Conservation (phyloP, 2,888 invertebrate species). For the Scaptomyza reducta region DNA sequence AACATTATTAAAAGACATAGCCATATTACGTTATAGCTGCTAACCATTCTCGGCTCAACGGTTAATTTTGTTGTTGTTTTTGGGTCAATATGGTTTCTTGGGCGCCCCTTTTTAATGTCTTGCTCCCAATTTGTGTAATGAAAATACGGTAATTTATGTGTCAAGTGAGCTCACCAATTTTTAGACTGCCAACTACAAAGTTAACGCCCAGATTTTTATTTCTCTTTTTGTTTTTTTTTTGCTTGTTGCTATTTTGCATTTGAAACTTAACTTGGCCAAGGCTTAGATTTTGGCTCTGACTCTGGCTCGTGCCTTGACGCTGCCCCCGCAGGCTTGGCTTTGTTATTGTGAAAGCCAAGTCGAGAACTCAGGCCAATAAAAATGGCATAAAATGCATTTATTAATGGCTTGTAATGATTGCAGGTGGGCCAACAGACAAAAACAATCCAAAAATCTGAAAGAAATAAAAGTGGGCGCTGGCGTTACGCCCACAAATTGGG, state of each 20-base stretch:
- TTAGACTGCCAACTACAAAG: conserved; percentile 15
- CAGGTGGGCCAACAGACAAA: conserved; percentile 61
- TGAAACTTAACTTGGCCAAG: conserved; percentile 57
- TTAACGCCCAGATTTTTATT: conserved; percentile 33
- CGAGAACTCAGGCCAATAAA: conserved; percentile 51
- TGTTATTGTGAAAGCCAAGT: conserved; percentile 64
- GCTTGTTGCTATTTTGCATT: conserved; percentile 57
- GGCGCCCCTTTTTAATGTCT: conserved; percentile 25
- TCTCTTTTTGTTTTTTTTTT: neutral
- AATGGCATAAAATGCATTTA: conserved; percentile 65
- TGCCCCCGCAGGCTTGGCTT: conserved; percentile 62
- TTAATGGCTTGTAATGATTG: conserved; percentile 66
- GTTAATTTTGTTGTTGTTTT: conserved; percentile 18
- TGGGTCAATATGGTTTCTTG: conserved; percentile 42
- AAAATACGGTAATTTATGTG: conserved; percentile 57
- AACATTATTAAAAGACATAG: conserved; percentile 34
- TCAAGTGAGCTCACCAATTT: conserved; percentile 41
- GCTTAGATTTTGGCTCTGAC: conserved; percentile 9
- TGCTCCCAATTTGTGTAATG: conserved; percentile 49
- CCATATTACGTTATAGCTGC: conserved; percentile 28
- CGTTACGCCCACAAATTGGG: conserved; percentile 66
- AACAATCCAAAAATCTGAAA: conserved; percentile 25
- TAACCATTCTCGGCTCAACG: conserved; percentile 21
- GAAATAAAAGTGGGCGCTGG: conserved; percentile 37
- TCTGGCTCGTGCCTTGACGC: conserved; percentile 54